Evolutionary conservation across 2,888 invertebrate genomes (phyloP), one percentile per base, ranked within the genome.

Genomic region (Aphodius sticticus): DNA sequence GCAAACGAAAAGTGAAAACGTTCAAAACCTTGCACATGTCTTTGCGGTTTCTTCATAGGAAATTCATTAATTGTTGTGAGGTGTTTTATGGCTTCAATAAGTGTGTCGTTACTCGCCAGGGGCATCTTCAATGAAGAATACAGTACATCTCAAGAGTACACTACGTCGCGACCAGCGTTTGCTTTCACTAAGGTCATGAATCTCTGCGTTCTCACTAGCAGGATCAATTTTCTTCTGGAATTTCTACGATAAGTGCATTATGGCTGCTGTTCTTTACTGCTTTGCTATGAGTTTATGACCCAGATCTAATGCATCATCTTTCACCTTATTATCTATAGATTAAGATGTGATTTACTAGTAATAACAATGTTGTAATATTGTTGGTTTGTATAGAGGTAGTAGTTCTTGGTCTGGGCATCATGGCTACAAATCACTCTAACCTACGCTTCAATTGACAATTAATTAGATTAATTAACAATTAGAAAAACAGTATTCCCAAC

Each of bases 121-220:
- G 53, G 53, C 53, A 53, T 53, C 53, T 12, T 53, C 53, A 53
- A 53, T 53, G 53, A 53, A 53, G 53, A 53, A 53, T 53, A 53
- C 53, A 53, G 53, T 53, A 53, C 53, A 12, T 53, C 53, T 53
- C 12, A 53, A 53, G 53, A 53, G 53, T 53, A 53, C 53, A 53
- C 9, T 53, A 53, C 53, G 53, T 5, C 53, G 53, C 7, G 53
- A 53, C 53, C 1, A 53, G 53, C 53, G 1, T 53, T 53, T 53
- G 53, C 53, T 53, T 53, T 53, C 53, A 53, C 53, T 53, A 53
- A 53, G 53, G 53, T 53, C 53, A 53, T 53, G 53, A 53, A 53
- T 53, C 53, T 53, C 53, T 53, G 1, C 53, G 53, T 53, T 53
- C 53, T 53, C 53, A 53, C 53, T 53, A 12, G 53, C 7, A 53